Percentiles rank a stretch among this genome's conserved stretches.
These are phyloP conservation scores for Erynnis tages DNA, from an alignment of 2,888 invertebrate genomes.

Conservation along the genomic window DNA sequence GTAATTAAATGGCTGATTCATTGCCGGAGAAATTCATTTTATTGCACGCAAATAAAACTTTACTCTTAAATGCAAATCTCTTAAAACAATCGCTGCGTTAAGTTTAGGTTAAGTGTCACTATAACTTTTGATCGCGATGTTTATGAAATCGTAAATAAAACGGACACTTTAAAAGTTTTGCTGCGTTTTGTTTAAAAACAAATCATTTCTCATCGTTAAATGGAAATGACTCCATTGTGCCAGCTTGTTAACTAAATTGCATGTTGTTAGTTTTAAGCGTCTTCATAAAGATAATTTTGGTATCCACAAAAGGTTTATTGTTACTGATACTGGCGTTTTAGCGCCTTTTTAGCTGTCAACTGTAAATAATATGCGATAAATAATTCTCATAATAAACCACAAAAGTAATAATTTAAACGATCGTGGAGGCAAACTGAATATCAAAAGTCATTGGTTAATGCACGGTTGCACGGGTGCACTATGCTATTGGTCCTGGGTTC, in stretches of 20 bases:
- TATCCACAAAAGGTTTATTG: not conserved
- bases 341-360: too few relatives aligned
- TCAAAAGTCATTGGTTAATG: too few relatives aligned
- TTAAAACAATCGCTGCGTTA: not conserved
- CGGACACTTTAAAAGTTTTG: constrained; percentile 37
- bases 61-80: constrained; percentile 32
- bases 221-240: constrained; percentile 14
- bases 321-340: too few relatives aligned
- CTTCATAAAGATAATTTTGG: not conserved
- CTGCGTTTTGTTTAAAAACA: constrained; percentile 35
- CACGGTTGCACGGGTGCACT: too few relatives aligned
- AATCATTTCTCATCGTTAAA: constrained; percentile 33
- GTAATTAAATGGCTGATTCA: constrained; percentile 46
- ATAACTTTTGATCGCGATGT: constrained; percentile 46
- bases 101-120: constrained; percentile 32
- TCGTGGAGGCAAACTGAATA: too few relatives aligned
- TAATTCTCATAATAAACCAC: too few relatives aligned
- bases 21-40: constrained; percentile 35
- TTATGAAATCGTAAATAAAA: constrained; percentile 50
- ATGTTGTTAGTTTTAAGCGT: not conserved
- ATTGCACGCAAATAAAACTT: constrained; percentile 31
- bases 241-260: not conserved
- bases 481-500: too few relatives aligned
- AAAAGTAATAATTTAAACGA: too few relatives aligned
- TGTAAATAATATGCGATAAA: too few relatives aligned